Conservation (phyloP, 2,888 invertebrate genomes). For the Pollenia griseotomentosa region DNA sequence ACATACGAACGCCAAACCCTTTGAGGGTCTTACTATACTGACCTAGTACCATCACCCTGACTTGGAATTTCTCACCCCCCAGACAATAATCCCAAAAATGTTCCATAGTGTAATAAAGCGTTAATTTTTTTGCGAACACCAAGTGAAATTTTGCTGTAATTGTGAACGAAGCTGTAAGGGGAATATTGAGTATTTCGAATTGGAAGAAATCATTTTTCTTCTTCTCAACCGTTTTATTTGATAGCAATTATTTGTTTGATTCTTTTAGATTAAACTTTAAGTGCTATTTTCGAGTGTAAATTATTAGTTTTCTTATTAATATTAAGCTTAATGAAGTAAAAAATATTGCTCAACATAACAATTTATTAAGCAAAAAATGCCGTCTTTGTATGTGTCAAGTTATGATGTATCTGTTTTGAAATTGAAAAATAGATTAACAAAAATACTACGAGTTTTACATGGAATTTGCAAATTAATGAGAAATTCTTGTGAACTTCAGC, state of each 20-base stretch:
- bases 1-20: too few species aligned
- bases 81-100: too few species aligned
- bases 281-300: background rate
- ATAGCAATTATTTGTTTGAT: background rate
- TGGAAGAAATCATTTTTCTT: too few species aligned
- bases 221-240: too few species aligned
- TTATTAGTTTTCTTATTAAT: conserved; percentile 30
- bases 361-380: conserved; percentile 57
- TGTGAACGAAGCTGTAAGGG: too few species aligned
- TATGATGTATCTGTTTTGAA: conserved; percentile 26
- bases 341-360: conserved; percentile 81
- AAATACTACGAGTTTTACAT: conserved; percentile 16
- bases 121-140: too few species aligned
- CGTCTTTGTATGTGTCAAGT: conserved; percentile 33
- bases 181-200: too few species aligned
- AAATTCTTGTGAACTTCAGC: background rate
- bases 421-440: background rate
- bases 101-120: too few species aligned
- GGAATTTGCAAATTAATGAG: background rate
- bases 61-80: too few species aligned
- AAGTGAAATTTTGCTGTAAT: too few species aligned
- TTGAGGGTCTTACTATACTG: too few species aligned
- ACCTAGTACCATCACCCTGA: too few species aligned
- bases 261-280: background rate
- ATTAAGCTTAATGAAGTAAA: conserved; percentile 82